A percentile compares a stretch with the other conserved stretches of the same genome.
phyloP scores from a whole-genome alignment of 2,888 invertebrate species.

The Platynereis dumerilii region DNA sequence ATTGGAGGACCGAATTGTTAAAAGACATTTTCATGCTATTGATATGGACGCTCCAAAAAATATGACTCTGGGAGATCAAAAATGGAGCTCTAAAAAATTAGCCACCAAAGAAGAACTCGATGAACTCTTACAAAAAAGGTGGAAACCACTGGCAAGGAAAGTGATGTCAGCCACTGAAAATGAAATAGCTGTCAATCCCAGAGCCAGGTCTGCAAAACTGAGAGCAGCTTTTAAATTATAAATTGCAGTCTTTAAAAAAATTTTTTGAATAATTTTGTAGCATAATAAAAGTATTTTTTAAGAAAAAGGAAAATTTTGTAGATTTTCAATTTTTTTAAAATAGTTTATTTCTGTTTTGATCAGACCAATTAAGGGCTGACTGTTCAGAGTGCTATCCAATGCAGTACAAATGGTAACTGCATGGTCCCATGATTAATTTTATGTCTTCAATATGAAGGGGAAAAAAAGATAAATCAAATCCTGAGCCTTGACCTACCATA shows the following conservation, averaged over 20 bases:
- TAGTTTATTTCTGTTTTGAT: too few species aligned
- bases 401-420: too few species aligned
- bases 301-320: too few species aligned
- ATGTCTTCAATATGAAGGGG: too few species aligned
- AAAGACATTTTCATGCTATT: constrained; percentile 75
- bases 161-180: constrained; percentile 76
- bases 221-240: constrained; percentile 77
- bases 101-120: constrained; percentile 72
- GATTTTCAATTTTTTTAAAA: too few species aligned
- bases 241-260: not conserved
- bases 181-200: constrained; percentile 81
- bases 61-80: constrained; percentile 39
- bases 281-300: too few species aligned
- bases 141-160: constrained; percentile 82
- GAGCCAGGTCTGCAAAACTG: constrained; percentile 87
- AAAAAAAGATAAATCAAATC: too few species aligned
- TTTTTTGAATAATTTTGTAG: too few species aligned
- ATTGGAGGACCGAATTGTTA: constrained; percentile 90
- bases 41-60: constrained; percentile 47
- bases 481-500: too few species aligned
- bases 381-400: too few species aligned
- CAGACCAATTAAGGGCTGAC: too few species aligned
- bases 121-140: constrained; percentile 71
- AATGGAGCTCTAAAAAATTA: constrained; percentile 69
- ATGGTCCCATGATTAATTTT: too few species aligned